Evolutionary conservation across 35 echinoderm and acorn worm genomes (phyloP).

Genomic region (Acanthaster planci): DNA sequence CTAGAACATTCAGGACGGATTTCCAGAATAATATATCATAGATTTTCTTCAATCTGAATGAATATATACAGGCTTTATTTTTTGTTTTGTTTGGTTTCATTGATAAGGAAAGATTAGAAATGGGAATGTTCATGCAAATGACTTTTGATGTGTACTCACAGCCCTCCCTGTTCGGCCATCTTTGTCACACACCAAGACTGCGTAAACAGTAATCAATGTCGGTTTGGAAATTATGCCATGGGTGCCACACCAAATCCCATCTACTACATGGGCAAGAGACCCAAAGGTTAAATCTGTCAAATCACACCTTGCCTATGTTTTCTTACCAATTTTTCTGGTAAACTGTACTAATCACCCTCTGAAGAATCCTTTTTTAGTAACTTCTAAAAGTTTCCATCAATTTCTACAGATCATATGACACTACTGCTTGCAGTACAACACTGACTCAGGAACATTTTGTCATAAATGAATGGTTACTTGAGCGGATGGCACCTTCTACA

Average conservation of each 20-base stretch:
- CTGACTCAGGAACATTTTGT: too few relatives aligned
- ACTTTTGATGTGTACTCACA: neutral
- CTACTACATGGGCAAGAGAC: too few relatives aligned
- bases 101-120: neutral
- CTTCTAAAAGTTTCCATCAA: too few relatives aligned
- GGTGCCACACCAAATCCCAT: neutral
- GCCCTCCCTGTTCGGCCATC: neutral
- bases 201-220: neutral
- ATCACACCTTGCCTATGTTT: too few relatives aligned
- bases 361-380: too few relatives aligned
- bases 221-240: neutral
- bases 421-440: too few relatives aligned
- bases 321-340: too few relatives aligned
- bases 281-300: too few relatives aligned
- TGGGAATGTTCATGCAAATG: neutral
- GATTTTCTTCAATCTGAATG: conserved; percentile 1
- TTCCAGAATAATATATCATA: neutral
- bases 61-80: conserved; percentile 11
- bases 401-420: too few relatives aligned
- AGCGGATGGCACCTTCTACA: too few relatives aligned
- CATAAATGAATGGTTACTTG: too few relatives aligned
- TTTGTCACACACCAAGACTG: neutral
- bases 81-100: neutral
- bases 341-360: too few relatives aligned
- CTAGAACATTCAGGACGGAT: neutral